These are phyloP conservation scores for Leucophenga maculata DNA, from an alignment of 2,888 invertebrate species.

Conservation along the genomic window DNA sequence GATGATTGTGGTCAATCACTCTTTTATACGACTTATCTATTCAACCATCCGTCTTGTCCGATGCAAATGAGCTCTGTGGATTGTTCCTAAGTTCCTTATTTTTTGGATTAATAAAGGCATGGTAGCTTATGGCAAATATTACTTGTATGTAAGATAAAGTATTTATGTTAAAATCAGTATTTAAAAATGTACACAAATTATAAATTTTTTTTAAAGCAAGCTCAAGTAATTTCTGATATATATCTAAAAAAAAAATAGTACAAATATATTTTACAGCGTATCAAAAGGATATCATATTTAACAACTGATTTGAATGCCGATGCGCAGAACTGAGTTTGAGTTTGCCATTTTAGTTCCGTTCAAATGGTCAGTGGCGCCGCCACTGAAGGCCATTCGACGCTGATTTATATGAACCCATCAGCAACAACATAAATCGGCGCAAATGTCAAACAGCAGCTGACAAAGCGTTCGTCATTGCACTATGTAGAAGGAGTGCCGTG, in stretches of 20 bases:
- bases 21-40: too few species aligned
- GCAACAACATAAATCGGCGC: conserved; percentile 48
- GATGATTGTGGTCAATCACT: too few species aligned
- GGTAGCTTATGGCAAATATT: too few species aligned
- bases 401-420: conserved; percentile 49
- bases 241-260: not conserved
- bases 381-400: conserved; percentile 30
- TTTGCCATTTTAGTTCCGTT: not conserved
- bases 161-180: too few species aligned
- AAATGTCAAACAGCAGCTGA: conserved; percentile 42
- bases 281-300: conserved; percentile 21
- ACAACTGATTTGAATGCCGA: not conserved
- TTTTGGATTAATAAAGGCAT: too few species aligned
- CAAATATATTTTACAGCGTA: not conserved
- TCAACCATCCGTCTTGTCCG: too few species aligned
- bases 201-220: too few species aligned
- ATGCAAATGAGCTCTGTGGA: too few species aligned
- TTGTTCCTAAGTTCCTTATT: too few species aligned
- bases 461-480: conserved; percentile 43
- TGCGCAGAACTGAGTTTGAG: conserved; percentile 6
- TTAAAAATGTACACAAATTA: too few species aligned
- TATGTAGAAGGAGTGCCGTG: not conserved
- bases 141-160: too few species aligned
- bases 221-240: too few species aligned
- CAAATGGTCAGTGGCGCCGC: conserved; percentile 3